Evolutionary conservation across 2,797 vertebrate genomes (phyloP).

Genomic region (Epinephelus awoara): DNA sequence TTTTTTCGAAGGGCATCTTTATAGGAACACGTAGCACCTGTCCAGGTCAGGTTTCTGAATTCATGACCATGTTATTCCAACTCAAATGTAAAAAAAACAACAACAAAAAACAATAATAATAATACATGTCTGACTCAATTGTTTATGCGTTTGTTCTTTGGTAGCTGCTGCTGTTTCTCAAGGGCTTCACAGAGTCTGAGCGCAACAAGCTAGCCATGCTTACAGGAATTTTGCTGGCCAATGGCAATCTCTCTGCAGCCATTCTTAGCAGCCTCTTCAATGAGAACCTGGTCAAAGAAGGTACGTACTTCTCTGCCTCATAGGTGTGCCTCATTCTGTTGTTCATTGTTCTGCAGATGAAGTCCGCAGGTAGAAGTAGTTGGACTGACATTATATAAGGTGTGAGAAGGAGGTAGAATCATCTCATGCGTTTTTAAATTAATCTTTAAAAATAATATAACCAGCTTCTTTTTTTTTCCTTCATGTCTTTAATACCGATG

Average conservation of each 20-base stretch:
- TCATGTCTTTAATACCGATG: background rate
- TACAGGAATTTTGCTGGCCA: constrained; percentile 96
- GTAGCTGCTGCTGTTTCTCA: constrained; percentile 97
- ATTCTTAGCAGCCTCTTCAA: constrained; percentile 98
- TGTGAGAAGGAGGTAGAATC: background rate
- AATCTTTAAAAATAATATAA: background rate
- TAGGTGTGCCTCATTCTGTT: background rate
- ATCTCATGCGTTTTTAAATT: background rate
- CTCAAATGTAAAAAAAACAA: background rate
- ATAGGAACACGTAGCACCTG: background rate
- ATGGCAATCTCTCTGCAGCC: constrained; percentile 93
- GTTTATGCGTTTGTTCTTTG: constrained; percentile 42
- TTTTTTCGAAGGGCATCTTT: background rate
- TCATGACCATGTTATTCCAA: constrained; percentile 1
- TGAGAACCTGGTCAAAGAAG: constrained; percentile 98
- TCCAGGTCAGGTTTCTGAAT: background rate
- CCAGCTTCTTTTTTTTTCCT: background rate
- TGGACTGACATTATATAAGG: background rate
- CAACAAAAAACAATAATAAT: no score
- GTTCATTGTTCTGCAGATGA: background rate
- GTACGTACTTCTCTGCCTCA: constrained; percentile 65
- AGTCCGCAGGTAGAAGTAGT: background rate
- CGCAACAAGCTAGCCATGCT: constrained; percentile 99
- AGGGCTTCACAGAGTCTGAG: constrained; percentile 98
- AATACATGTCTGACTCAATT: background rate